These are phyloP conservation scores for Eueides isabella DNA, from an alignment of 1,140 invertebrate genomes.

Conservation along the genomic window DNA sequence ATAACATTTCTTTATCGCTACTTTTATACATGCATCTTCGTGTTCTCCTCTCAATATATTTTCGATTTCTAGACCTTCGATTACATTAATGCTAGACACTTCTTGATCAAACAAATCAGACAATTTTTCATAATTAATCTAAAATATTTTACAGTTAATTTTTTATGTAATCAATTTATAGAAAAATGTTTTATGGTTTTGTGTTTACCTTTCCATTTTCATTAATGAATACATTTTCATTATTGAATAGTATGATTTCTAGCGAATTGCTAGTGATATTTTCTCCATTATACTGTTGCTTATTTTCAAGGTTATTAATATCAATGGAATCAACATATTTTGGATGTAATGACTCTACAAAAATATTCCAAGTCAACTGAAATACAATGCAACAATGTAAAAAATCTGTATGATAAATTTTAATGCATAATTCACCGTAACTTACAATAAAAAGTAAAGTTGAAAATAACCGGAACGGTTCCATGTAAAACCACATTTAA, in stretches of 20 bases:
- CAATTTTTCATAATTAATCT: background rate
- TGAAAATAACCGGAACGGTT: background rate
- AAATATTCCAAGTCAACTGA: background rate
- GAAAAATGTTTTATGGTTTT: background rate
- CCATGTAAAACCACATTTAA: constrained; percentile 13
- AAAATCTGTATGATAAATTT: background rate
- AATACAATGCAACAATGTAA: background rate
- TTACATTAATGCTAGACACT: background rate
- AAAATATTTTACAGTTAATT: background rate
- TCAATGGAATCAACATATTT: background rate
- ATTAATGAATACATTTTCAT: background rate
- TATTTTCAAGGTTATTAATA: background rate
- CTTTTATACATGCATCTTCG: constrained; percentile 37
- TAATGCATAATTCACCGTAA: background rate
- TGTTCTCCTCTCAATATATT: constrained; percentile 34
- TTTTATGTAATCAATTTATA: background rate
- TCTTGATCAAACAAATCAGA: background rate
- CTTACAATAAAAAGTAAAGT: constrained; percentile 14
- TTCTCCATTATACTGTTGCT: background rate
- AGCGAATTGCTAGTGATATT: background rate
- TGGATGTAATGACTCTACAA: background rate
- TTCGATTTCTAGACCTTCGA: constrained; percentile 4
- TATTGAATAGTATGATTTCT: background rate
- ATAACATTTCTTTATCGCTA: constrained; percentile 39
- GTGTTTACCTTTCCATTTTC: background rate